Conservation (phyloP, 2,113 vertebrate genomes). For the Grantiella picta region DNA sequence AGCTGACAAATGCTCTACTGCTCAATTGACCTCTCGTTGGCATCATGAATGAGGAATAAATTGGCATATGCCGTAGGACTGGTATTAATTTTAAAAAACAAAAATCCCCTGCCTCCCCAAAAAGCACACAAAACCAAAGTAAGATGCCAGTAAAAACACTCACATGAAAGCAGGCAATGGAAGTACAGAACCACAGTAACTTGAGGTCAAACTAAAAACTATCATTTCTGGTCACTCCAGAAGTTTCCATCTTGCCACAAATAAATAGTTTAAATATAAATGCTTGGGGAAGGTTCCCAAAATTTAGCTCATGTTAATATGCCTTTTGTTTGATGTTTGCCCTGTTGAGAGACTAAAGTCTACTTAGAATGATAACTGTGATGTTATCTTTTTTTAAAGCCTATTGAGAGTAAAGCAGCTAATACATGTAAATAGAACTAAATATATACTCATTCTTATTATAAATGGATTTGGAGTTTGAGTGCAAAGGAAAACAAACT, state of each 20-base stretch:
- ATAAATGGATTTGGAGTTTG: not conserved
- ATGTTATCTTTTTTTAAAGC: not conserved
- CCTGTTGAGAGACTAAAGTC: not conserved
- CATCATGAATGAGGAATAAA: not conserved
- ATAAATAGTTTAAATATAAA: not conserved
- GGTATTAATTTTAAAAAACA: not conserved
- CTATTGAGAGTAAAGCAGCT: not conserved
- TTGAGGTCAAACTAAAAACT: not conserved
- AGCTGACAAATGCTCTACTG: not conserved
- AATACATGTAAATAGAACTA: not conserved
- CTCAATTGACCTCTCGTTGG: not conserved
- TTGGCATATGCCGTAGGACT: not conserved
- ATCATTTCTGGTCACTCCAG: not conserved
- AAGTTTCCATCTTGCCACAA: not conserved
- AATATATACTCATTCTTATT: not conserved
- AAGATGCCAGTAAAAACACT: not conserved
- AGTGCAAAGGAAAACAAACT: not conserved
- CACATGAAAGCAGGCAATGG: not conserved
- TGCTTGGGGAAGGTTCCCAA: not conserved
- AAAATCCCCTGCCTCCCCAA: no score
- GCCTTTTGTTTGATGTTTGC: not conserved
- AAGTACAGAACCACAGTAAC: not conserved
- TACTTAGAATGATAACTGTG: not conserved
- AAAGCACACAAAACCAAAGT: not conserved
- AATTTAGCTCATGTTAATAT: not conserved